Base-by-base conservation (phyloP, 2,113 vertebrate genomes). In the Falco punctatus region DNA sequence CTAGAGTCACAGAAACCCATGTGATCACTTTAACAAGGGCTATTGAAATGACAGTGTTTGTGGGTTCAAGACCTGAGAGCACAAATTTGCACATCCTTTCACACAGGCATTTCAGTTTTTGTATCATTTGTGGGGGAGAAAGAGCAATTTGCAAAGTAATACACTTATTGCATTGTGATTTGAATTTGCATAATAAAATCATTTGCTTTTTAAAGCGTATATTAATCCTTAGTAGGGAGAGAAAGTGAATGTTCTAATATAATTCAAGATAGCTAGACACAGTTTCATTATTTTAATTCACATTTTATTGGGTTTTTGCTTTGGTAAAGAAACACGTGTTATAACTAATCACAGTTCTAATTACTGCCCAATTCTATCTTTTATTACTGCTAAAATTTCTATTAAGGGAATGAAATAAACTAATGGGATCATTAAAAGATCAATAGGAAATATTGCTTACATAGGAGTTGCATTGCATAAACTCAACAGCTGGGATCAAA, bases 321-420 rank as follows among this genome's bases (percentile, higher is more conserved):
- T 94, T 95, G 78, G 91, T 94, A 95, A 95, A 94, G 78, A 92
- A 96, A 94, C 88, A 97, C 61, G 67, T 51, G 88, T 88, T 93
- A 87, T 89, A 94, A 92, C 94, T 96, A 95, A 97, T 96, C 91
- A 91, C 51, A 92, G 81, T 90, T 94, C 91, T 96, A 97, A 97
- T 96, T 97, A 95, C 87, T 95, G 89, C 51, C 87, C 10, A 13
- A 95, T 95, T 95, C 78, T 94, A 80, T 89, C 95, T 92, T 95
- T 96, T 95, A 97, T 95, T 97, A 96, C 97, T 97, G 91, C 66
- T 97, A 88, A 96, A 90, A 97, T 97, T 97, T 97, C 95, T 97
- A 97, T 96, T 97, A 95, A 86, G 87, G 84, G 58, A 90, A 90
- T 91, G 91, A 97, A 97, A 90, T 78, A 91, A 95, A 97, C 84